Evolutionary conservation across 1,140 invertebrate species (phyloP), one percentile per base, ranked within the genome.

Genomic region (Zaprionus lachaisei): DNA sequence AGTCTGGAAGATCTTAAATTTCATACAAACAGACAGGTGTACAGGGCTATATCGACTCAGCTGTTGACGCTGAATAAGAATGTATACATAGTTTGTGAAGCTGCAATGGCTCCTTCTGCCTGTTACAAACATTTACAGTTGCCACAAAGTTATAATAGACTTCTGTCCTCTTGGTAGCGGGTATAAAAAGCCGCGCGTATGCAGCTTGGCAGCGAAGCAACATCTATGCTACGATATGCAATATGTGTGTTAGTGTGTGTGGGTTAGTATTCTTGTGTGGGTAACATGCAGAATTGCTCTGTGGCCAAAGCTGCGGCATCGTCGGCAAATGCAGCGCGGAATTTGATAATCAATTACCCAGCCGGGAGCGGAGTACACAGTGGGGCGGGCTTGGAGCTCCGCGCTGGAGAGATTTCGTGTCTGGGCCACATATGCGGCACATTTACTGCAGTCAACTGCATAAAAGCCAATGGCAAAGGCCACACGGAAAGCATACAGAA

Each of bases 281-380:
- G n/a, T 17, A 24, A 51, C 54, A 71, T 58, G 72, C 51, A 63
- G 24, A 66, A 65, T 66, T 58, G 72, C 67, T 79, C 64, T 79
- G 78, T 69, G 69, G 70, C 70, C 61, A 54, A 72, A 6, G 22
- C 55, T 72, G 74, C 17, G 62, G 63, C 62, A 76, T 61, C 51
- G 55, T 54, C 69, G 41, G 76, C 77, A 72, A 84, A 84, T 82
- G 83, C 83, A 82, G 73, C 81, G 84, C 81, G 79, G 81, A 89
- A 84, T 89, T 89, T 89, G 84, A 81, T 89, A 89, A 89, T 89
- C 84, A 89, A 89, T 89, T 89, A 89, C 85, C 69, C 66, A 84
- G 81, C 67, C 56, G 54, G 68, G 31, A 34, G 58, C 24, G 44
- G 41, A 31, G 67, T 54, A 44, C 51, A 20, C 22, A 38, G 49